Evolutionary conservation across 2,888 invertebrate genomes (phyloP), one percentile per base, ranked within the genome.

Genomic region (Alloplasta piceator): DNA sequence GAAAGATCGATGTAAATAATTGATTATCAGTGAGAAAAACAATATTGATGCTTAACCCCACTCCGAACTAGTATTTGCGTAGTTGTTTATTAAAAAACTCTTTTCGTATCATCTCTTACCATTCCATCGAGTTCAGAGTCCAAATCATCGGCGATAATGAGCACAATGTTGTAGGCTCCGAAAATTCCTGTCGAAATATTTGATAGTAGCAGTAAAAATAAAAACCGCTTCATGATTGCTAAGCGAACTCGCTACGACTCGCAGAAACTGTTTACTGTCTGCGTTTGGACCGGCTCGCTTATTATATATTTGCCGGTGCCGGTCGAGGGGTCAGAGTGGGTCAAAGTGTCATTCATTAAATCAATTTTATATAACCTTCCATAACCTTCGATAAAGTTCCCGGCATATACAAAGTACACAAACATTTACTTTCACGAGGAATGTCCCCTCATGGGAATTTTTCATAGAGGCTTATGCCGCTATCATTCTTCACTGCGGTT

Each of bases 121-220:
- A 97, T 94, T 67, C 97, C 96, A 90, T 96, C 95, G 64, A 98
- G 92, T n/a, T 94, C 92, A 3, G 94, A 93, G 93, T 98, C 98
- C 92, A 98, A 97, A 92, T 98, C 98, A 91, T 98, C 98, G 0
- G 96, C 97, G 68, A 98, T 88, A 85, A 98, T 93, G 50, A 98
- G 89, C 60, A 98, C 93, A 89, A 98, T 95, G 92, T 98, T 98
- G 41, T 43, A 56, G 43, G 74, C 10, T 7, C 71, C 74, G 12
- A 71, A 71, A 16, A 56, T 61, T 50, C 7, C 12, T 7, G 46
- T 46, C 6, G 43, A 36, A 56, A 71, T 38, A 12, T 6, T 10
- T 10, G 74, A 10, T 1, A 71, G 12, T 1, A 71, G 12, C 5
- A 81, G 46, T 7, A 71, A 67, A 66, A 74, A 36, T 12, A 16